Conservation (phyloP, 2,888 invertebrate species). For the Ceriagrion tenellum region DNA sequence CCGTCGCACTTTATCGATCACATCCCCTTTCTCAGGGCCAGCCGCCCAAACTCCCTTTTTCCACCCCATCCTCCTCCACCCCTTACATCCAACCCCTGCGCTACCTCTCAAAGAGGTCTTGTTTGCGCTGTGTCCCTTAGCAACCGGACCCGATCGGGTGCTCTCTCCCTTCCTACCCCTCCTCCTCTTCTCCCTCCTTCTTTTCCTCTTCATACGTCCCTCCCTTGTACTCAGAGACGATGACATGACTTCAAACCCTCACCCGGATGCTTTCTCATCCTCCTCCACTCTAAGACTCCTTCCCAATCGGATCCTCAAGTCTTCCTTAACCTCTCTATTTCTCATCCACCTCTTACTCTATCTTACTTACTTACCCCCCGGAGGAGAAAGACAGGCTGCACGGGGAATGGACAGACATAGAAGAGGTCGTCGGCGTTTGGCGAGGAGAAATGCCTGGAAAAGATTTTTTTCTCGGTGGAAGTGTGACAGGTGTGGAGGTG, state of each 20-base stretch:
- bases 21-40: not conserved
- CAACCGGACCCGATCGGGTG: constrained; percentile 56
- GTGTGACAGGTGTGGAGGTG: not conserved
- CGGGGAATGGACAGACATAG: not conserved
- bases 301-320: not conserved
- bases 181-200: not conserved
- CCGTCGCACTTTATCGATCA: constrained; percentile 64
- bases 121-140: constrained; percentile 64
- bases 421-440: not conserved
- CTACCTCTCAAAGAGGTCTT: constrained; percentile 45
- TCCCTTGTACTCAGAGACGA: constrained; percentile 44
- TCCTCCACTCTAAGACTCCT: not conserved
- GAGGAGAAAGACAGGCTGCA: not conserved
- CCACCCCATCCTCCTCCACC: too few relatives aligned
- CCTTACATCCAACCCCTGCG: not conserved
- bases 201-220: not conserved
- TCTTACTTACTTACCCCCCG: not conserved
- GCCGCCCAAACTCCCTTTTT: too few relatives aligned
- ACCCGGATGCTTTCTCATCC: not conserved
- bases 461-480: not conserved
- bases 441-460: not conserved
- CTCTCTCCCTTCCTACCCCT: not conserved
- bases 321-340: not conserved
- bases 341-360: not conserved
- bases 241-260: constrained; percentile 60